Percentiles rank a stretch among this genome's conserved stretches.
phyloP scores from a whole-genome alignment of 2,113 vertebrate species.

The Dicerorhinus sumatrensis region DNA sequence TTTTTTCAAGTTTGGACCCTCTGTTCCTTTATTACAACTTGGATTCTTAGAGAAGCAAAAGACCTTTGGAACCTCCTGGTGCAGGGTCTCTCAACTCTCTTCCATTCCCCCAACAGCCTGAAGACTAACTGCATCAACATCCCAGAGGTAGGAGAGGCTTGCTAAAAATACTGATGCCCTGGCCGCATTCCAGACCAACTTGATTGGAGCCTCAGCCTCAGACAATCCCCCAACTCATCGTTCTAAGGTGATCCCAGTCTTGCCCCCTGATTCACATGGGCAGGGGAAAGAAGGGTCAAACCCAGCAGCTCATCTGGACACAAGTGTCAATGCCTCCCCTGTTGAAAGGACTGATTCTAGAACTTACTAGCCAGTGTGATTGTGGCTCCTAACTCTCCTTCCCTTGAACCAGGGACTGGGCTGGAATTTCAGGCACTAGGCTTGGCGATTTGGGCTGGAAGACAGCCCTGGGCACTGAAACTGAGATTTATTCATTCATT shows the following conservation, averaged over 20 bases:
- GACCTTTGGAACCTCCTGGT: neutral
- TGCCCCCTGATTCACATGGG: neutral
- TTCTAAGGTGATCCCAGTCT: neutral
- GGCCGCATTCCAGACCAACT: neutral
- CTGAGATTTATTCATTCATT: neutral
- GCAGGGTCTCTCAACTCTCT: neutral
- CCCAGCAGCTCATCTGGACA: neutral
- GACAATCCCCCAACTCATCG: neutral
- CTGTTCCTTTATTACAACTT: neutral
- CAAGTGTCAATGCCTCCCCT: neutral
- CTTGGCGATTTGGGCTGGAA: neutral
- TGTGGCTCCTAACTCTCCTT: neutral
- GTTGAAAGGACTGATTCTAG: neutral
- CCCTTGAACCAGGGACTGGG: neutral
- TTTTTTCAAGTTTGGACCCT: neutral
- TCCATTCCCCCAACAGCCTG: neutral
- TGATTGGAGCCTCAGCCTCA: neutral
- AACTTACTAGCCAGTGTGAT: neutral
- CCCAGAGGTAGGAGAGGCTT: neutral
- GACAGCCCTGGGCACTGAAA: neutral
- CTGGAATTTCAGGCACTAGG: neutral
- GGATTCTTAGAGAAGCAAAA: neutral
- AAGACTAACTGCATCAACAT: neutral
- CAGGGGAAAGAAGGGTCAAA: neutral
- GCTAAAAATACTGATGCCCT: neutral